Evolutionary conservation across 2,888 invertebrate genomes (phyloP).

Genomic region (Agrotis exclamationis): DNA sequence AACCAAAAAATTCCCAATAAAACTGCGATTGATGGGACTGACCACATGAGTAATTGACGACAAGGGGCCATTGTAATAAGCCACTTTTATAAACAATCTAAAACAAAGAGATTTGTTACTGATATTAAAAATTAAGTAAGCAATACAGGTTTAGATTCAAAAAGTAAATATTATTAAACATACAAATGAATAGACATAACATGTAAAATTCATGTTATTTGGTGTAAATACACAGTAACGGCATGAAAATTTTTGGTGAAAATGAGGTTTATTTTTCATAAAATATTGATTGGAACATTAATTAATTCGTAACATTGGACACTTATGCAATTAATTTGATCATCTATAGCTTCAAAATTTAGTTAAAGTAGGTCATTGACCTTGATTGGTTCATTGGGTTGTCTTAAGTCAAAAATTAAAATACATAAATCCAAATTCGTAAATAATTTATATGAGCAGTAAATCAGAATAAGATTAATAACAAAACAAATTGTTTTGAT

Average conservation of each 20-base stretch:
- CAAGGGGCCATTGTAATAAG: conserved; percentile 94
- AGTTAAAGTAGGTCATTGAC: conserved; percentile 33
- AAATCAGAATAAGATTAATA: neutral
- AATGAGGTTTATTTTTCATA: no score
- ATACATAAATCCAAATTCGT: neutral
- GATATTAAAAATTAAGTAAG: conserved; percentile 37
- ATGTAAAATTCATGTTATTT: neutral
- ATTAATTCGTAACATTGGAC: neutral
- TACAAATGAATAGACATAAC: neutral
- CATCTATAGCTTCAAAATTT: conserved; percentile 1
- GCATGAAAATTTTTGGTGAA: conserved; percentile 1
- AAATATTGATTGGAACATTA: neutral
- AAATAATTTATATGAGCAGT: neutral
- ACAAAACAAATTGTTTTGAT: no score
- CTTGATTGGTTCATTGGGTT: no score
- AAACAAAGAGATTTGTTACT: conserved; percentile 76
- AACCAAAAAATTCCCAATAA: conserved; percentile 96
- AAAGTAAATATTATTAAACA: no score
- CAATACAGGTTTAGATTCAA: conserved; percentile 13
- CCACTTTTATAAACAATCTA: conserved; percentile 93
- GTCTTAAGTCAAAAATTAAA: conserved; percentile 12
- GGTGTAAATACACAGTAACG: neutral
- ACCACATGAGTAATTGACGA: conserved; percentile 95
- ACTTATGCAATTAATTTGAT: neutral
- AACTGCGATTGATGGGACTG: conserved; percentile 95